Evolutionary conservation across 2,113 vertebrate species (phyloP).

Genomic region (Callipepla squamata): DNA sequence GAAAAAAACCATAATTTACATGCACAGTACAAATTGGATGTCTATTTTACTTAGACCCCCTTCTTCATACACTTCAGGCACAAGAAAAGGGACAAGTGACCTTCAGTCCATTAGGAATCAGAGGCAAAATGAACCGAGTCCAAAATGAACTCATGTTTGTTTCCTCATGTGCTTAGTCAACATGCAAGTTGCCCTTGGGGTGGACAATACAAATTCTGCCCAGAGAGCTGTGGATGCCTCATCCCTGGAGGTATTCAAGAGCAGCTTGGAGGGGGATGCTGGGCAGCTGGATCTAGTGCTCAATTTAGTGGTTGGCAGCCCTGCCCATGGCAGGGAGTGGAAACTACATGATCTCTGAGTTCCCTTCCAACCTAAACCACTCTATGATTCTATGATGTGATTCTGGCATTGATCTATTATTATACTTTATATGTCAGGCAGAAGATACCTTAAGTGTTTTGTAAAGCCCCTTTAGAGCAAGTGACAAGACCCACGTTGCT

Average conservation of each 20-base stretch:
- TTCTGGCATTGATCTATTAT: not conserved
- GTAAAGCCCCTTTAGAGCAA: slow-evolving; percentile 94
- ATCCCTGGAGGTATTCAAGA: too few species aligned
- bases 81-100: not conserved
- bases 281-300: too few species aligned
- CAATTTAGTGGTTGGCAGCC: too few species aligned
- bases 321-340: too few species aligned
- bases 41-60: not conserved
- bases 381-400: too few species aligned
- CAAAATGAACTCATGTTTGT: not conserved
- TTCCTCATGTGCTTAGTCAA: not conserved
- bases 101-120: not conserved
- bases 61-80: not conserved
- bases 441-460: slow-evolving; percentile 88
- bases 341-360: not conserved
- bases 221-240: too few species aligned
- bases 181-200: accelerated
- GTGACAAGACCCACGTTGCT: slow-evolving; percentile 93
- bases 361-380: too few species aligned
- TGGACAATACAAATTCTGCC: accelerated
- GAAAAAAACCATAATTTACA: not conserved
- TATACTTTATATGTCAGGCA: not conserved
- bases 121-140: not conserved
- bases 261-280: too few species aligned
- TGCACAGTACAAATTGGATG: not conserved